Evolutionary conservation across 2,113 vertebrate genomes (phyloP), one percentile per base, ranked within the genome.

Genomic region (Barbus barbus): DNA sequence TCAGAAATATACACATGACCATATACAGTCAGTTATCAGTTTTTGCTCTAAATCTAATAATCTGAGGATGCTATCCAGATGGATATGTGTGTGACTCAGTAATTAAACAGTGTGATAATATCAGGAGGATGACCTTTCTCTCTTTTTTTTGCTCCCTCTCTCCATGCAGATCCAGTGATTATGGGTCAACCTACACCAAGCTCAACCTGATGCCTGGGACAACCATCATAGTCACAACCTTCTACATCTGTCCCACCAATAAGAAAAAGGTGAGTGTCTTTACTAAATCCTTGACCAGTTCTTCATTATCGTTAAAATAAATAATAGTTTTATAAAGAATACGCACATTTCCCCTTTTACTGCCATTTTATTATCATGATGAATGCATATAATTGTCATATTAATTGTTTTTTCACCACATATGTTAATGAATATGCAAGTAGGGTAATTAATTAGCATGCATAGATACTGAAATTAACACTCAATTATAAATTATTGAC

Each of bases 191-290:
- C 73, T 99, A 99, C 91, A 96, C 93, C 78, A 99, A 99, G 88
- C 91, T 99, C 86, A 97, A 97, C 88, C 93, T 99, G 38, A 95
- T 98, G 92, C 96, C 97, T 0, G 97, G 98, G 4, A 95, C 96
- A 53, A 93, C 95, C 85, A 96, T 97, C 0, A 94, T 99, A 82
- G 96, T 99, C 46, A 97, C 97, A 90, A 98, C 96, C 91, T 99
- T 99, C 94, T 98, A 96, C 94, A 98, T 99, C 89, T 98, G 97
- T 84, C 97, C 98, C 0, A 95, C 95, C 83, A 99, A 99, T 91
- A 99, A 99, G 93, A 97, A 95, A 86, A 99, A 98, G 97, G 98
- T 98, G 94, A 0, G 95, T 81, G 12, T 51, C 20, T 63, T 77
- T 38, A 4, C 58, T 20, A 13, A 18, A 79, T 24, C 33, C 6